phyloP scores from a whole-genome alignment of 2,113 vertebrate genomes.

The Thamnophis sirtalis region DNA sequence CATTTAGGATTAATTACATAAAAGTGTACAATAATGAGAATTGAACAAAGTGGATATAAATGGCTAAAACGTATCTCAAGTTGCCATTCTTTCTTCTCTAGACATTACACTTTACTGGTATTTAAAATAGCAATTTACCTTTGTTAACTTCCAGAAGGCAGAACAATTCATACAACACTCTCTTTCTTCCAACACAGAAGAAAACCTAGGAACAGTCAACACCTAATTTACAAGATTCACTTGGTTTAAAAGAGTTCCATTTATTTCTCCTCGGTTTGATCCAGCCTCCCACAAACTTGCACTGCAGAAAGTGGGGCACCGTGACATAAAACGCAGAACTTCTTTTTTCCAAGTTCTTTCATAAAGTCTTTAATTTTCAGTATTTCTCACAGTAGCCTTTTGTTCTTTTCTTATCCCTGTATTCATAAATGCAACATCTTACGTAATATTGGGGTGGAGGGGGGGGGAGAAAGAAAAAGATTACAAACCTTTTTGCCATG shows the following conservation, averaged over 20 bases:
- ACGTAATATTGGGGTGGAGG: not conserved
- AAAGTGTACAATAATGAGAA: not conserved
- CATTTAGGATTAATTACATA: not conserved
- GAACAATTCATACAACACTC: slow-evolving; percentile 14
- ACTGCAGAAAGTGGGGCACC: not conserved
- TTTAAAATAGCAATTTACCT: slow-evolving; percentile 43
- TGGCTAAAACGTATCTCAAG: not conserved
- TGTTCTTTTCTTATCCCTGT: not conserved
- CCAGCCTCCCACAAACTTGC: slow-evolving; percentile 27
- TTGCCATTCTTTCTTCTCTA: not conserved
- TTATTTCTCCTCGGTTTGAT: slow-evolving; percentile 33
- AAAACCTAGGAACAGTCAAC: not conserved
- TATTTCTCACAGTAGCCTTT: not conserved
- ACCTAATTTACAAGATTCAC: slow-evolving; percentile 19
- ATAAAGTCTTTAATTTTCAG: not conserved
- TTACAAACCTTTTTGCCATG: not conserved
- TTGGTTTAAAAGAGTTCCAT: slow-evolving; percentile 6
- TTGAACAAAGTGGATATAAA: not conserved
- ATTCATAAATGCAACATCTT: not conserved
- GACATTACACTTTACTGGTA: not conserved
- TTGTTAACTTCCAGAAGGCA: not conserved
- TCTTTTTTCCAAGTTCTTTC: slow-evolving; percentile 10
- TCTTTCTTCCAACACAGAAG: not conserved
- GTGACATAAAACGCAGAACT: not conserved
- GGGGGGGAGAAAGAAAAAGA: not conserved